Evolutionary conservation across 2,888 invertebrate species (phyloP).

Genomic region (Ypsolopha scabrella): DNA sequence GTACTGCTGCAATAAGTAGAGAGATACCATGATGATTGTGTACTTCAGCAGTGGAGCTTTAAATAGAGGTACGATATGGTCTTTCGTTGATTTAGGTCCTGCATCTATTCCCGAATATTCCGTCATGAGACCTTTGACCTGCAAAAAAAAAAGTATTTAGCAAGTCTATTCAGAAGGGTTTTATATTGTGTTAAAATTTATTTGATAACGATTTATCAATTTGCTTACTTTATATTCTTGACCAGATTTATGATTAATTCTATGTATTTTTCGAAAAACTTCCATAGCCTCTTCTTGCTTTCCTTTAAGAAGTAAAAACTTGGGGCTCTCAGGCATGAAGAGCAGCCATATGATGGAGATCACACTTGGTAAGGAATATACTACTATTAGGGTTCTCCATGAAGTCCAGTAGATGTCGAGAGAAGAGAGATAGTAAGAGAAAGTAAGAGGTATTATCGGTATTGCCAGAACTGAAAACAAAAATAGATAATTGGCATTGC

Average conservation of each 20-base stretch:
- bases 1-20: conserved; percentile 23
- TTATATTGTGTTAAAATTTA: too few relatives aligned
- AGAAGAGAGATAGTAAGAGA: conserved; percentile 37
- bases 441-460: conserved; percentile 69
- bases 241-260: conserved; percentile 26
- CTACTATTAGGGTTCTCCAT: conserved; percentile 79
- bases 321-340: conserved; percentile 81
- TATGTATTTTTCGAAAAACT: conserved; percentile 35
- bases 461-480: conserved; percentile 72
- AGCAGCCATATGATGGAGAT: conserved; percentile 66
- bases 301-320: conserved; percentile 75
- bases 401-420: conserved; percentile 72
- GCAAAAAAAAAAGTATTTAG: neutral
- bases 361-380: conserved; percentile 74
- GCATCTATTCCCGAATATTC: neutral
- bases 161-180: too few relatives aligned
- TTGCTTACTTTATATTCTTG: conserved; percentile 29
- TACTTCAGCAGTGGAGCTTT: conserved; percentile 39
- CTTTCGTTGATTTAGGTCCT: neutral
- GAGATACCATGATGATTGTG: conserved; percentile 43
- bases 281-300: conserved; percentile 62
- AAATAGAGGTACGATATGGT: conserved; percentile 47
- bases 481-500: neutral
- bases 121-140: conserved; percentile 1
- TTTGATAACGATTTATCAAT: too few relatives aligned